These are phyloP conservation scores for Lepidostoma basale DNA, from an alignment of 1,140 invertebrate genomes.

Conservation along the genomic window DNA sequence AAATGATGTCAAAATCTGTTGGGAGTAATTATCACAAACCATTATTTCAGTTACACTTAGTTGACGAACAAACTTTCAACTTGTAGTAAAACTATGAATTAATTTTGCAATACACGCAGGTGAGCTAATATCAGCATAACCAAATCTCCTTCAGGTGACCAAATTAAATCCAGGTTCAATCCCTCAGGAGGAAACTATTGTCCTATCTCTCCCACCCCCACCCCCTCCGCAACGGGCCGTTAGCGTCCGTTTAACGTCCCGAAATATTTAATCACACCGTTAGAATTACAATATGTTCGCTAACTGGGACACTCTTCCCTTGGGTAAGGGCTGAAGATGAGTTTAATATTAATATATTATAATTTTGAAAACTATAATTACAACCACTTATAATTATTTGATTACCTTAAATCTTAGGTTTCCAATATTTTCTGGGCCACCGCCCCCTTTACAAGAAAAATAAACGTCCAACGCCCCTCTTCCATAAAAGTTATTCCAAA, in stretches of 20 bases:
- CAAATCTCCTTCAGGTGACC: conserved; percentile 32
- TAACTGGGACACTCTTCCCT: conserved; percentile 17
- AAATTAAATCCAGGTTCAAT: conserved; percentile 41
- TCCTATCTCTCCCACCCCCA: conserved; percentile 18
- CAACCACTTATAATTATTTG: not conserved
- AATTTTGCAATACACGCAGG: conserved; percentile 9
- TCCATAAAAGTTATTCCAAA: too few species aligned
- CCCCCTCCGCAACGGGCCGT: not conserved
- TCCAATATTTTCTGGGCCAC: too few species aligned
- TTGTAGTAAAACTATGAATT: conserved; percentile 7
- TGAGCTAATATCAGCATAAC: conserved; percentile 20
- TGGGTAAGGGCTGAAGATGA: not conserved
- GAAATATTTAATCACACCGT: conserved; percentile 41
- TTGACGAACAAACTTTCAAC: too few species aligned
- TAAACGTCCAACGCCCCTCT: too few species aligned
- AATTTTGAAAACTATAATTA: too few species aligned
- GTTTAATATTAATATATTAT: not conserved
- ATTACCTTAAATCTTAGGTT: not conserved
- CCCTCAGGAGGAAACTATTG: conserved; percentile 26
- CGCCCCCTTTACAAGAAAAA: too few species aligned
- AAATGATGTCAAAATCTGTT: too few species aligned
- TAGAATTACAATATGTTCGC: conserved; percentile 43
- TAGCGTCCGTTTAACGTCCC: conserved; percentile 34
- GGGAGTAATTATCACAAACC: too few species aligned
- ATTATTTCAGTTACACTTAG: too few species aligned